Evolutionary conservation across 2,888 invertebrate genomes (phyloP).

Genomic region (Pilophorus perplexus): DNA sequence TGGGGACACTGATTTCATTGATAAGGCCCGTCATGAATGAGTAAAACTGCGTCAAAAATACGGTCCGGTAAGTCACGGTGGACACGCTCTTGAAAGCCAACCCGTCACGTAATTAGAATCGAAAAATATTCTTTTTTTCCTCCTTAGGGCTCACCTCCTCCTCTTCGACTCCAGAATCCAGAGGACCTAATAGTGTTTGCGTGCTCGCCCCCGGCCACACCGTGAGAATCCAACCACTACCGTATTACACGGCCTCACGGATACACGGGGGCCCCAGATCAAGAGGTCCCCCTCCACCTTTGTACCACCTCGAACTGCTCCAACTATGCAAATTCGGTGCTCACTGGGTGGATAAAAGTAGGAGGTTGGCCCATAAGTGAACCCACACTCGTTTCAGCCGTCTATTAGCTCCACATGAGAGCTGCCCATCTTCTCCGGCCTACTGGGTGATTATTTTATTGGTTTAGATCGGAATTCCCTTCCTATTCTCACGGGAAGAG

Average conservation of each 20-base stretch:
- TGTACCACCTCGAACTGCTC: constrained; percentile 5
- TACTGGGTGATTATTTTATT: constrained; percentile 9
- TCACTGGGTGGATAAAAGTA: too few relatives aligned
- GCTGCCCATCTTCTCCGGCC: neutral
- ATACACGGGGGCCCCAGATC: constrained; percentile 31
- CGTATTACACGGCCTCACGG: constrained; percentile 40
- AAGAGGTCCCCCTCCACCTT: neutral
- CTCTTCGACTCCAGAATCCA: constrained; percentile 19
- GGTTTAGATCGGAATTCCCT: constrained; percentile 1
- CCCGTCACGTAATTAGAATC: constrained; percentile 26
- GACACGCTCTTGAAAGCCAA: constrained; percentile 19
- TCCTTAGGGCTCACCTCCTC: too few relatives aligned
- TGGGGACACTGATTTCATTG: too few relatives aligned
- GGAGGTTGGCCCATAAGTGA: constrained; percentile 10
- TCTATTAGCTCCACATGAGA: constrained; percentile 13
- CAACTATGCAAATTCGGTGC: constrained; percentile 34
- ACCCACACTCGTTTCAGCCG: neutral
- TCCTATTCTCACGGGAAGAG: neutral
- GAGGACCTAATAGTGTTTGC: constrained; percentile 40
- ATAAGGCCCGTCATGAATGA: too few relatives aligned
- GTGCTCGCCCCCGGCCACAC: constrained; percentile 37
- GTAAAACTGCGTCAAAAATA: too few relatives aligned
- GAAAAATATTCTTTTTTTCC: constrained; percentile 39
- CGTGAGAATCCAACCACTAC: constrained; percentile 41
- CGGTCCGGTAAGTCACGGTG: constrained; percentile 31